These are phyloP conservation scores for Phthorimaea operculella DNA, from an alignment of 1,140 invertebrate species.

Conservation along the genomic window DNA sequence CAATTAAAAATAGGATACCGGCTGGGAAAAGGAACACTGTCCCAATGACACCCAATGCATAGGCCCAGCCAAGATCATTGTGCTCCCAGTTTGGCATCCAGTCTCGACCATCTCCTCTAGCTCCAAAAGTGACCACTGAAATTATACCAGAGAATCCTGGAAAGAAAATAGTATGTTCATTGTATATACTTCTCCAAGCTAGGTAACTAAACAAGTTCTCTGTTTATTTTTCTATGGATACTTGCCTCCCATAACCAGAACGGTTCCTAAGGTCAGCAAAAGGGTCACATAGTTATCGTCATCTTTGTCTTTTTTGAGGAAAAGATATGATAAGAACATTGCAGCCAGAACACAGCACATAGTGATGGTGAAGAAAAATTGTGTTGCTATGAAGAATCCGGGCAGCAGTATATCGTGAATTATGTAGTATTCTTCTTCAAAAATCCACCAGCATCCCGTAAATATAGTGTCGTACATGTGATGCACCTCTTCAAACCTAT, in stretches of 20 bases:
- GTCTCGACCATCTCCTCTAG: constrained; percentile 87
- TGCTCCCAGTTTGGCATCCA: constrained; percentile 98
- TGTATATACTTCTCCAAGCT: too few species aligned
- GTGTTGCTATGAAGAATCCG: constrained; percentile 92
- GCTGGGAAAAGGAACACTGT: constrained; percentile 77
- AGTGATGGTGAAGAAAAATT: constrained; percentile 91
- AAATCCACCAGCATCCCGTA: constrained; percentile 90
- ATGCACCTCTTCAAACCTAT: constrained; percentile 81
- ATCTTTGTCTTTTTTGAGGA: constrained; percentile 80
- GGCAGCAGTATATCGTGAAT: constrained; percentile 84
- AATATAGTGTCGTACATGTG: constrained; percentile 83
- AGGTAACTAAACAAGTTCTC: too few species aligned
- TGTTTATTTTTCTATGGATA: constrained; percentile 6
- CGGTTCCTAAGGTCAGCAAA: constrained; percentile 77
- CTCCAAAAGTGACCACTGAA: constrained; percentile 80
- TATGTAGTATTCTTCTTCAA: constrained; percentile 93
- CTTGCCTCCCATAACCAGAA: constrained; percentile 72
- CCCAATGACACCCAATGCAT: constrained; percentile 85
- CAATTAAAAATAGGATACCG: constrained; percentile 83
- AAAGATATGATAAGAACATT: constrained; percentile 76
- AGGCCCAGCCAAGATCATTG: constrained; percentile 96
- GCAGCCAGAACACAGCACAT: constrained; percentile 82
- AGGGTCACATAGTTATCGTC: constrained; percentile 82
- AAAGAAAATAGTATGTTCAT: constrained; percentile 14
- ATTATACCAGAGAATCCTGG: constrained; percentile 78